phyloP scores from a whole-genome alignment of 2,797 vertebrate species.

The Epinephelus malabaricus region DNA sequence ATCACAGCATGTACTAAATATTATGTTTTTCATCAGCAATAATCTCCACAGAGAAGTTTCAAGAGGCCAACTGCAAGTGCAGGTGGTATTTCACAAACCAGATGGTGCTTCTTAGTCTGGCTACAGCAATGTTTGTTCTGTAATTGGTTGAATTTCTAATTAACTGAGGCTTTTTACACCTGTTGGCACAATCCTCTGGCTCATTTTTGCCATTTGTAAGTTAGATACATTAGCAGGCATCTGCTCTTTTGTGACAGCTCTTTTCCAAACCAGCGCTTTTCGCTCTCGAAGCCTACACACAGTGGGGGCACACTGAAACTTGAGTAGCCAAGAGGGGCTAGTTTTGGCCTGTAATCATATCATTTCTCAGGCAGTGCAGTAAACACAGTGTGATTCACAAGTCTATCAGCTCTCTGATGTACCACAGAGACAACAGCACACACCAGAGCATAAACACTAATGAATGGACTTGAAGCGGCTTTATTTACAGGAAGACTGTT shows the following conservation, averaged over 20 bases:
- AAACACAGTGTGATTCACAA: conserved; percentile 54
- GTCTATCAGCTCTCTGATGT: conserved; percentile 24
- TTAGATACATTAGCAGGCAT: conserved; percentile 18
- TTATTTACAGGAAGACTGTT: conserved; percentile 54
- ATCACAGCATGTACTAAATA: conserved; percentile 2
- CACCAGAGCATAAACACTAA: conserved; percentile 38
- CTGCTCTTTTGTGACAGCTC: conserved; percentile 4
- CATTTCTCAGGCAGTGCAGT: conserved; percentile 44
- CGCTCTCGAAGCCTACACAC: background rate
- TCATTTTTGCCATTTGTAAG: conserved; percentile 2
- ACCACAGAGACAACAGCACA: conserved; percentile 12
- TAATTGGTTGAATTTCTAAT: conserved; percentile 36
- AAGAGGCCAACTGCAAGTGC: conserved; percentile 19
- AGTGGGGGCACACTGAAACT: background rate
- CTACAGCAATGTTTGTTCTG: conserved; percentile 11
- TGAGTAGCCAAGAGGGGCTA: conserved; percentile 29
- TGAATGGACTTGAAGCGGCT: conserved; percentile 41
- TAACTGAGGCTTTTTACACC: conserved; percentile 18
- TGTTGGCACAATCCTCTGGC: background rate
- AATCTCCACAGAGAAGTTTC: conserved; percentile 7
- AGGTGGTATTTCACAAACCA: conserved; percentile 37
- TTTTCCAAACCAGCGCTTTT: conserved; percentile 2
- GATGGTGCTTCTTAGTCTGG: conserved; percentile 27
- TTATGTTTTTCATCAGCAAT: conserved; percentile 11
- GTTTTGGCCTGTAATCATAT: conserved; percentile 44